Evolutionary conservation across 1,140 invertebrate species (phyloP).

Genomic region (Leptinotarsa defecta): DNA sequence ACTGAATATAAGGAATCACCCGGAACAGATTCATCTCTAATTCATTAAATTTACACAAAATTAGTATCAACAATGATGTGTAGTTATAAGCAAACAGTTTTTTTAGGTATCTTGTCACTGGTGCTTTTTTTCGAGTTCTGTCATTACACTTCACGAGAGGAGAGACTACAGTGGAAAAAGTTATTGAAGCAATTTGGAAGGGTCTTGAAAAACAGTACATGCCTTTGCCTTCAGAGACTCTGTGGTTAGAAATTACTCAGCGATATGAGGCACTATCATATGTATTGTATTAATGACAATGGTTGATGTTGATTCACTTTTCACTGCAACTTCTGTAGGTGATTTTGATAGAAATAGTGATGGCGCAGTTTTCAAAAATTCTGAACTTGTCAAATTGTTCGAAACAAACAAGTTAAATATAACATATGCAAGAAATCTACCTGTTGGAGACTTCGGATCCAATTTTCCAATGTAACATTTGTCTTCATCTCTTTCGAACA

Average conservation of each 20-base stretch:
- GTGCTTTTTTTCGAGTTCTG: no score
- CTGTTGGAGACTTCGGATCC: not conserved
- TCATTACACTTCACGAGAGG: not conserved
- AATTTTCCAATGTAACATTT: conserved; percentile 14
- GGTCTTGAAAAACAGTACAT: conserved; percentile 32
- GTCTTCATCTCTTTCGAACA: no score
- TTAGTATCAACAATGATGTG: not conserved
- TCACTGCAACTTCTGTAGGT: conserved; percentile 53
- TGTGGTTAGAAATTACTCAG: conserved; percentile 43
- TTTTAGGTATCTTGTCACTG: no score
- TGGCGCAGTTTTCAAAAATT: conserved; percentile 31
- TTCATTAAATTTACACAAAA: conserved; percentile 10
- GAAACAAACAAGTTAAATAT: conserved; percentile 28
- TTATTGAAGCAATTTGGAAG: conserved; percentile 20
- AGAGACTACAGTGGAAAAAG: conserved; percentile 12
- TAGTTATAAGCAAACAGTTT: no score
- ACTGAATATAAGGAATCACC: not conserved
- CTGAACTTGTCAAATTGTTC: conserved; percentile 11
- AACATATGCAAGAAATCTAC: conserved; percentile 22
- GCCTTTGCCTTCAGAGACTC: conserved; percentile 37
- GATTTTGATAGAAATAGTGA: conserved; percentile 55
- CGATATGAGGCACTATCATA: conserved; percentile 49
- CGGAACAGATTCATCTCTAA: not conserved
- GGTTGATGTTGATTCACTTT: conserved; percentile 55
- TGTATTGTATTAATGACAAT: conserved; percentile 57